Base-by-base conservation (phyloP, 2,888 invertebrate species). In the Apodemia zela region DNA sequence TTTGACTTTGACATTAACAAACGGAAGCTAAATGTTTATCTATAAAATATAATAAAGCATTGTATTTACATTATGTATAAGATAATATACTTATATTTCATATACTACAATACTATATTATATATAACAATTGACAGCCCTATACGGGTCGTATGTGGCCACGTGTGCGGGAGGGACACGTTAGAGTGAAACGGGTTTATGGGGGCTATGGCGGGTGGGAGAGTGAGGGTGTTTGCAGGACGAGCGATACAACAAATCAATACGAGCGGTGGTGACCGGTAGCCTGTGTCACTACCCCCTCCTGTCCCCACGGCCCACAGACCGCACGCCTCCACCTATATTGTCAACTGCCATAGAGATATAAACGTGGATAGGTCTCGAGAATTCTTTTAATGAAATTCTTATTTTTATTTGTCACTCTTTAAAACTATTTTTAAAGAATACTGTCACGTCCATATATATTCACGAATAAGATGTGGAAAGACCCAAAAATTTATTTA, bases 201-300 rank as follows among this genome's bases (percentile, higher is more conserved):
- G 61, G 60, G 35, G 63, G 65, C 61, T 67, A 69, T 68, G 68
- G 72, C 72, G 73, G 70, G 85, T 73, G 83, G 67, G 89, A 91
- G 76, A 81, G 86, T 84, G 91, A 90, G 75, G 75, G 84, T 72
- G 72, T 81, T 82, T 84, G 87, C 90, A 90, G 91, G 92, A 91
- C 92, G 88, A 91, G 85, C 92, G 92, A 92, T 92, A 92, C 92
- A 92, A 92, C 92, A 92, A 92, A 92, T 92, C 92, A 92, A 92
- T 92, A 92, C 92, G 90, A 87, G 89, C 89, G 90, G 89, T 88
- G 87, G 88, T 92, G 92, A 92, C 92, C 92, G 91, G 92, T 92
- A 92, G 91, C 92, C 92, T 90, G 90, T 91, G 90, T 90, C 90
- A 89, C 87, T 77, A 75, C 78, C 73, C 77, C 73, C 59, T 65